phyloP scores from a whole-genome alignment of 2,797 vertebrate genomes.

The Chrosomus eos region DNA sequence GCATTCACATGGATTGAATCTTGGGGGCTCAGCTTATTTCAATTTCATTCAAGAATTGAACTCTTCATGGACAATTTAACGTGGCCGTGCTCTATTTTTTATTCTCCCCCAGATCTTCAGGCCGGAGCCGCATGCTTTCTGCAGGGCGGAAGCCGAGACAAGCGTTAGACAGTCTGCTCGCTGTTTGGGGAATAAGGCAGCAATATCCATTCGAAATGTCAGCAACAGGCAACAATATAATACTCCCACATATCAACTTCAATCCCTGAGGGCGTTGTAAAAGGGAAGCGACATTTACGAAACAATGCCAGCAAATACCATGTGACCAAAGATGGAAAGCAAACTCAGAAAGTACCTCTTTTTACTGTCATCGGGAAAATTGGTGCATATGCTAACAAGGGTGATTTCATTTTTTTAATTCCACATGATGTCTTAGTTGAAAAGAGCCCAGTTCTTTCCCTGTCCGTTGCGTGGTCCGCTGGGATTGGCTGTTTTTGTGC shows the following conservation, averaged over 20 bases:
- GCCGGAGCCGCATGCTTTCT: conserved; percentile 1
- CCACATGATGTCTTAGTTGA: conserved; percentile 65
- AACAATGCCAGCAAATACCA: conserved; percentile 68
- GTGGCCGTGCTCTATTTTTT: conserved; percentile 41
- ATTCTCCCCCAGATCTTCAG: conserved; percentile 25
- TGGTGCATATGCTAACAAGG: conserved; percentile 51
- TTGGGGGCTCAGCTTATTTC: conserved; percentile 58
- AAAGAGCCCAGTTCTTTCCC: conserved; percentile 53
- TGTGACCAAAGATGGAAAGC: conserved; percentile 51
- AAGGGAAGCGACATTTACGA: conserved; percentile 72
- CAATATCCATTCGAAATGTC: conserved; percentile 77
- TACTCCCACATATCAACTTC: conserved; percentile 65
- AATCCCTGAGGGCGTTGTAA: conserved; percentile 72
- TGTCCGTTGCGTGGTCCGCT: conserved; percentile 56
- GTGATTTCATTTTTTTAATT: conserved; percentile 57
- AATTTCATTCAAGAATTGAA: conserved; percentile 62
- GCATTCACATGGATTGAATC: conserved; percentile 52
- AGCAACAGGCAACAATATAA: conserved; percentile 74
- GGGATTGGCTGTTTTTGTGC: conserved; percentile 66
- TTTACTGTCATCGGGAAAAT: conserved; percentile 44
- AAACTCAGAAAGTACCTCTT: conserved; percentile 49
- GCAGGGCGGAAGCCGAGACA: conserved; percentile 57
- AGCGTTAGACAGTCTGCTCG: conserved; percentile 57
- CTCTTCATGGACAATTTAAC: conserved; percentile 60
- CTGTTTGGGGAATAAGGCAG: conserved; percentile 68